Evolutionary conservation across 2,797 vertebrate genomes (phyloP), one percentile per base, ranked within the genome.

Genomic region (Sphaeramia orbicularis): DNA sequence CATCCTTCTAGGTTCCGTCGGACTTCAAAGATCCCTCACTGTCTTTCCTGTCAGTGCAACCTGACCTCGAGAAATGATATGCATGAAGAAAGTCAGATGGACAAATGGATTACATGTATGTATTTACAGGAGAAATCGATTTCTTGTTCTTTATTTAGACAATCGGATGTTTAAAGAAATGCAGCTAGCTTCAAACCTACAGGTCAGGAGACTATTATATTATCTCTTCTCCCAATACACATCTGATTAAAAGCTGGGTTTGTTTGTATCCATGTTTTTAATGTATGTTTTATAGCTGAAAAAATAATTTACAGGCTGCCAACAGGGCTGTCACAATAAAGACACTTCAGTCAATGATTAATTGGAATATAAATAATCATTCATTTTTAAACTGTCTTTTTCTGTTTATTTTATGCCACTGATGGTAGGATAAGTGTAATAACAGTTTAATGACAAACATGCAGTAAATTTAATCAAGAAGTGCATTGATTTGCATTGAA

Each of bases 21-120:
- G 56, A 73, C 38, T 15, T 67, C 49, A 54, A 53, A 45, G 8
- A 52, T 55, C n/a, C n/a, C 19, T 42, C 10, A 57, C 21, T 38
- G 30, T 62, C 21, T 57, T 71, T 62, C 41, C 70, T 41, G 52
- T 27, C 40, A 36, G 16, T 11, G 42, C n/a, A 70, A 69, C 11
- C 19, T 18, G 42, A 74, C 50, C 24, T 42, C 21, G 41, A 35
- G 27, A 1, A 52, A 18, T 7, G 47, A 45, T 19, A 37, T 36
- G n/a, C 9, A 2, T n/a, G 13, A 41, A 14, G 14, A 15, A 51
- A 42, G 45, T 45, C 2, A 53, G 8, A 42, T 42, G n/a, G 45
- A 27, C 30, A 13, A 47, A 36, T 15, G 14, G 30, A 51, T 27
- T 5, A 27, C 4, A 27, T 27, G 24, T 10, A 62, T 24, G n/a